Base-by-base conservation (phyloP, 2,888 invertebrate genomes). In the Chromoteleia sp. region DNA sequence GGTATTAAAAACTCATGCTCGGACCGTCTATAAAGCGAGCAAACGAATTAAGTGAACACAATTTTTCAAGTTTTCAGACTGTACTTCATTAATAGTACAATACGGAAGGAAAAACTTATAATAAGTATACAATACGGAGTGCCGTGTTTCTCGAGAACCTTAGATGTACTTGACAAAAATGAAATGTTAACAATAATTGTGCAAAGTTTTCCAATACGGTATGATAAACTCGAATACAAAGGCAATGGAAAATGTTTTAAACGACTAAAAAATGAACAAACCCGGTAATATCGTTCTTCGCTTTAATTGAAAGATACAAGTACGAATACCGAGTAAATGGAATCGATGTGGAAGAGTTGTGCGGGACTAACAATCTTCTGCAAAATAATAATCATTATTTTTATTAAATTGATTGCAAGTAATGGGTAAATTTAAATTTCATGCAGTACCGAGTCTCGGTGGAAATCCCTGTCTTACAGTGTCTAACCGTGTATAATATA, bases 21-120 rank as follows among this genome's bases (percentile, higher is more conserved):
- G 17, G 39, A 3, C 12, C 36, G 33, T 63, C 25, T 56, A 56
- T 63, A 65, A 63, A n/a, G 17, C 29, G 25, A 25, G 30, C 15
- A 54, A 54, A 36, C 19, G 65, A 68, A 58, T 76, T 52, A 61
- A 58, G 43, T 25, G 41, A 39, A n/a, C 36, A 7, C 29, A 77
- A 52, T 70, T 77, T 63, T 63, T 48, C 43, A 75, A 71, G 15
- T 78, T 78, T 59, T 63, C 43, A 70, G 71, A 78, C 78, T 65
- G 45, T 41, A 67, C 48, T 77, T 77, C 63, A 77, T 77, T 71
- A 77, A 71, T 65, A 71, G 70, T 52, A n/a, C n/a, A n/a, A n/a
- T n/a, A n/a, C n/a, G 30, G 58, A 17, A 12, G 77, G 39, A 77
- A 59, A 67, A 77, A 77, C 15, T 71, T 77, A 65, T 68, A 70